These are phyloP conservation scores for Yponomeuta sedellus DNA, from an alignment of 2,888 invertebrate species.

Conservation along the genomic window DNA sequence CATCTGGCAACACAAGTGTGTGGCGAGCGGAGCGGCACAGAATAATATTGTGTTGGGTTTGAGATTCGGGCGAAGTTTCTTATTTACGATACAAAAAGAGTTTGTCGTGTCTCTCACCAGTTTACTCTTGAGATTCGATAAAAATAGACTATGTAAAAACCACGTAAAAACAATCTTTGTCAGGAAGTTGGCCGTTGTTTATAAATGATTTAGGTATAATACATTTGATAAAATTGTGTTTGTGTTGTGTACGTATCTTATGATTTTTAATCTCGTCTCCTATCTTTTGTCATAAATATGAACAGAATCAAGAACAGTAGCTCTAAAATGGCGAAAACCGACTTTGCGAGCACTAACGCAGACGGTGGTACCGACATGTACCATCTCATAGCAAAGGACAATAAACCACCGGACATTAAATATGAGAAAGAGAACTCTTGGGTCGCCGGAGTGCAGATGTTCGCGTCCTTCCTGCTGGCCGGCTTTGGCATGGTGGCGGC, in stretches of 20 bases:
- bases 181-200: not conserved
- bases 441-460: constrained; percentile 87
- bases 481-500: constrained; percentile 95
- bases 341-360: constrained; percentile 34
- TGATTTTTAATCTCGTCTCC: not conserved
- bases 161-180: not conserved
- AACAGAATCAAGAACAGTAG: constrained; percentile 64
- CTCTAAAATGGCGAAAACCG: constrained; percentile 51
- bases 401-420: constrained; percentile 60
- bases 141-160: not conserved
- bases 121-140: not conserved
- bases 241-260: not conserved
- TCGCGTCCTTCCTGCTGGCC: constrained; percentile 89
- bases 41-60: too few relatives aligned
- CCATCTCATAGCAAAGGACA: constrained; percentile 48
- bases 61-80: too few relatives aligned
- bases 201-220: not conserved
- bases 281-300: constrained; percentile 31
- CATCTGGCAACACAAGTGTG: too few relatives aligned
- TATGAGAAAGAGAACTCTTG: constrained; percentile 76
- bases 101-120: not conserved
- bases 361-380: constrained; percentile 43
- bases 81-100: not conserved
- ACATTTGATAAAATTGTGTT: not conserved
- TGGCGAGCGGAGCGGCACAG: too few relatives aligned